Conservation (phyloP, 1,140 invertebrate genomes). For the Calosoma granatense region DNA sequence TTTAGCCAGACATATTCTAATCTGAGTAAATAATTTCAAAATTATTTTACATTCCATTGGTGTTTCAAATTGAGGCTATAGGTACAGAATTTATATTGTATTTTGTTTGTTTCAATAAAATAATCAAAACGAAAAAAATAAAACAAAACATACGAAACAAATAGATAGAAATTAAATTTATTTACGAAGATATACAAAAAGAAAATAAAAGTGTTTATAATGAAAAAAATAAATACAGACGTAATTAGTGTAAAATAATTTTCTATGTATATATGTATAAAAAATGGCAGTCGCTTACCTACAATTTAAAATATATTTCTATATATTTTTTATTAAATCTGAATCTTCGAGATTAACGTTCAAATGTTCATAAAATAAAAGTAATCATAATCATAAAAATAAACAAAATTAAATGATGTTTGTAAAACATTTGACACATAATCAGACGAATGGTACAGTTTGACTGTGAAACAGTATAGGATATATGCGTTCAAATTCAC, state of each 20-base stretch:
- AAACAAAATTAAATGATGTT: not conserved
- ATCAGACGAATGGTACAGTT: too few species aligned
- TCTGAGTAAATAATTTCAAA: not conserved
- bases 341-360: not conserved
- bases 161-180: conserved; percentile 3
- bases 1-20: not conserved
- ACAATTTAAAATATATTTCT: not conserved
- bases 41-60: not conserved
- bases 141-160: not conserved
- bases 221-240: conserved; percentile 1
- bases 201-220: not conserved
- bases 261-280: not conserved
- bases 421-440: not conserved
- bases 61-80: conserved; percentile 1
- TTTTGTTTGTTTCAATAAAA: not conserved
- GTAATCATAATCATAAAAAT: not conserved
- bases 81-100: conserved; percentile 2
- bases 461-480: not conserved
- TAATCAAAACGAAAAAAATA: not conserved
- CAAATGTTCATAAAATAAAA: not conserved
- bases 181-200: conserved; percentile 3
- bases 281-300: not conserved
- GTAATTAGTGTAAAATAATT: not conserved
- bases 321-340: not conserved
- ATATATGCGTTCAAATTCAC: not conserved